Percentiles rank a stretch among this genome's conserved stretches.
Conservation (phyloP, 1,140 invertebrate species). For the Armadillidium nasatum region DNA sequence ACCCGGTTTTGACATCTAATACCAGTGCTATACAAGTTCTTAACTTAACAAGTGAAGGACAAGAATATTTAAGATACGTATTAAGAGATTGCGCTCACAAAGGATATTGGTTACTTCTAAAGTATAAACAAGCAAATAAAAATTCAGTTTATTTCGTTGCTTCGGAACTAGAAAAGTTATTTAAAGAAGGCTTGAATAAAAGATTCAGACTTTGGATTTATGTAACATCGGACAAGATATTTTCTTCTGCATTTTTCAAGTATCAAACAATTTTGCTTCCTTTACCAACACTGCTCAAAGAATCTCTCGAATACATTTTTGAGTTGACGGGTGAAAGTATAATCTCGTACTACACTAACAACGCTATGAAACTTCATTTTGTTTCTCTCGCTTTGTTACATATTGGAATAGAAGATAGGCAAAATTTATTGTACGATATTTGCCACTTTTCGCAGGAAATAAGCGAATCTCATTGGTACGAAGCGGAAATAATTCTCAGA, state of each 20-base stretch:
- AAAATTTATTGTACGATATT: conserved; percentile 29
- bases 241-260: conserved; percentile 27
- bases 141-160: neutral
- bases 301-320: conserved; percentile 32
- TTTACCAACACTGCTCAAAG: conserved; percentile 32
- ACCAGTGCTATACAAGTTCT: conserved; percentile 31
- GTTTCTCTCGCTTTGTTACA: conserved; percentile 37
- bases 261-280: conserved; percentile 28
- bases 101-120: conserved; percentile 39
- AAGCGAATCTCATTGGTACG: conserved; percentile 37
- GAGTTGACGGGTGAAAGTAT: conserved; percentile 37
- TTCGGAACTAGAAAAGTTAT: neutral
- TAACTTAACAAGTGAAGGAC: conserved; percentile 31
- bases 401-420: conserved; percentile 36
- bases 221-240: conserved; percentile 24
- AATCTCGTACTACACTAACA: conserved; percentile 28
- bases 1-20: conserved; percentile 33
- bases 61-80: conserved; percentile 27
- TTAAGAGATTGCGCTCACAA: conserved; percentile 27
- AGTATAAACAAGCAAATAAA: conserved; percentile 4
- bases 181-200: neutral
- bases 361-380: conserved; percentile 37
- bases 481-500: conserved; percentile 32
- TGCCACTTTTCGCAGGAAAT: conserved; percentile 27
- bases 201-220: conserved; percentile 29